phyloP scores from a whole-genome alignment of 2,797 vertebrate species.

The Tokudaia tokunoshimensis region DNA sequence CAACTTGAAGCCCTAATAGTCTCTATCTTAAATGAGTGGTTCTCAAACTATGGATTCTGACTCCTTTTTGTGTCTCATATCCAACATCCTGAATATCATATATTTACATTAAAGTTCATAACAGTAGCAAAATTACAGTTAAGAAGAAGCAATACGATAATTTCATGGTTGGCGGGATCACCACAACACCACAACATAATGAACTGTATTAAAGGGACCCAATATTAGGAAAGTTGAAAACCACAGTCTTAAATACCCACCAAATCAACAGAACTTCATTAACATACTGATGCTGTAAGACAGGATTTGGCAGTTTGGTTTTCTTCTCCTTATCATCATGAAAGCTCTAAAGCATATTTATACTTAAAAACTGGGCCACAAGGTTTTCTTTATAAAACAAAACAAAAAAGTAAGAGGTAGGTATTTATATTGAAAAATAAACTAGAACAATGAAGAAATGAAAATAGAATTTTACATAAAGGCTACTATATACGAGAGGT shows the following conservation, averaged over 20 bases:
- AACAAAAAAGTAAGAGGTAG: background rate
- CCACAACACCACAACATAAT: background rate
- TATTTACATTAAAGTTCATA: background rate
- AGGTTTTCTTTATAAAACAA: background rate
- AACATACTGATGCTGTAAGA: background rate
- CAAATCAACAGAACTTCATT: background rate
- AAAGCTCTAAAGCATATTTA: constrained; percentile 1
- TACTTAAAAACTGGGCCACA: background rate
- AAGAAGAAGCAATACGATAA: background rate
- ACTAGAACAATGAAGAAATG: background rate
- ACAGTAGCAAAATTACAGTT: background rate
- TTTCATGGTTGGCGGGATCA: background rate
- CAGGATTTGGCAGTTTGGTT: background rate
- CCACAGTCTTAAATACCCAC: background rate
- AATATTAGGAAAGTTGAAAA: background rate
- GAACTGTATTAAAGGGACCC: background rate
- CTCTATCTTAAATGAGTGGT: background rate
- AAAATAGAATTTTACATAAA: background rate
- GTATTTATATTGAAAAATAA: background rate
- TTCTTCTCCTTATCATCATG: background rate
- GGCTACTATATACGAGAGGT: background rate
- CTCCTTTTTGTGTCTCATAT: background rate
- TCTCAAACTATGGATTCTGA: background rate
- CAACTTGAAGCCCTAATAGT: background rate
- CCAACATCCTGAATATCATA: background rate